Evolutionary conservation across 1,140 invertebrate genomes (phyloP).

Genomic region (Amyelois transitella): DNA sequence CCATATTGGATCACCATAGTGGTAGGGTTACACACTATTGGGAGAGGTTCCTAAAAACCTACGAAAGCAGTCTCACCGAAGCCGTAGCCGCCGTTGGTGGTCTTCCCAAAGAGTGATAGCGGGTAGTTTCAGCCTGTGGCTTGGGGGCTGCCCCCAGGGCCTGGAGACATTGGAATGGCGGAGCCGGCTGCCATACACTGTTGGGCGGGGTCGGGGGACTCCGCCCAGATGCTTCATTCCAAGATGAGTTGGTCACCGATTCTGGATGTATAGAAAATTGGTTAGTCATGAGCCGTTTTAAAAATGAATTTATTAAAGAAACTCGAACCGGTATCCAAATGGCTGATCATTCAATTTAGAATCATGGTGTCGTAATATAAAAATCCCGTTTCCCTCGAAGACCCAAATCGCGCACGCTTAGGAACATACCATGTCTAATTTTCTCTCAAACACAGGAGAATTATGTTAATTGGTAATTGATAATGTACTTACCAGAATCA

Average conservation of each 20-base stretch:
- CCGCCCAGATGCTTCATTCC: slow-evolving; percentile 29
- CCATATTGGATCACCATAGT: too few species aligned
- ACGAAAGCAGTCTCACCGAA: background rate
- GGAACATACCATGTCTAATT: too few species aligned
- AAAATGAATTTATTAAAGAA: too few species aligned
- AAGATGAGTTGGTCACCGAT: slow-evolving; percentile 24
- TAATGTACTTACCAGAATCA: slow-evolving; percentile 69
- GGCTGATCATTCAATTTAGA: too few species aligned
- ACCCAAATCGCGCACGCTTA: too few species aligned
- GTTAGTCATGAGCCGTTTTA: background rate
- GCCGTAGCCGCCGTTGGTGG: slow-evolving; percentile 22
- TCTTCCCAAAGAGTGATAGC: slow-evolving; percentile 51
- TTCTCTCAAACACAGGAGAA: too few species aligned
- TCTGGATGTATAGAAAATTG: slow-evolving; percentile 20
- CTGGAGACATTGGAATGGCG: slow-evolving; percentile 86
- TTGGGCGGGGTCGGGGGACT: slow-evolving; percentile 62
- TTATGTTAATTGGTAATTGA: too few species aligned
- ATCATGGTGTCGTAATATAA: too few species aligned
- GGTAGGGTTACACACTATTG: too few species aligned
- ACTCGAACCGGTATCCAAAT: too few species aligned
- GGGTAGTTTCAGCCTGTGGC: slow-evolving; percentile 35
- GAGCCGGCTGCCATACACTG: slow-evolving; percentile 76
- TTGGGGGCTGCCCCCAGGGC: slow-evolving; percentile 80
- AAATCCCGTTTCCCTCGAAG: too few species aligned
- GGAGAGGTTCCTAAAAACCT: too few species aligned